These are phyloP conservation scores for Hozukius guyotensis DNA, from an alignment of 2,797 vertebrate species.

Conservation along the genomic window DNA sequence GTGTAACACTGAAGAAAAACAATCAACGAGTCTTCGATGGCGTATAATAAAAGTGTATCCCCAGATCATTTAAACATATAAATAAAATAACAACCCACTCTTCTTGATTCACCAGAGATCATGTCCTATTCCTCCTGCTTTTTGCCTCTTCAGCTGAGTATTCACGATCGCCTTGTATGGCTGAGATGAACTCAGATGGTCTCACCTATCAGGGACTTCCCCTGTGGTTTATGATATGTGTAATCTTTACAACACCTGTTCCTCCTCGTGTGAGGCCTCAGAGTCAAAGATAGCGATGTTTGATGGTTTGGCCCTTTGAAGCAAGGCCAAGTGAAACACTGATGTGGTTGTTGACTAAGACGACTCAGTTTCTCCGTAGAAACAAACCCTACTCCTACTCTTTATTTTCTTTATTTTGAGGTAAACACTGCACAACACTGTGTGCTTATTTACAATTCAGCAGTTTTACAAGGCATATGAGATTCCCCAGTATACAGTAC, in stretches of 20 bases:
- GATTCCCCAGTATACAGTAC: not conserved
- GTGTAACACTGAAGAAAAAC: not conserved
- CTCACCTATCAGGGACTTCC: constrained; percentile 19
- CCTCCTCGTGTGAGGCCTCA: not conserved
- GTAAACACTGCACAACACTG: not conserved
- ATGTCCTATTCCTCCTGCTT: not conserved
- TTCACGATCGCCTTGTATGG: not conserved
- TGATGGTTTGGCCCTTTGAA: constrained; percentile 24
- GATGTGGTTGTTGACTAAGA: constrained; percentile 4
- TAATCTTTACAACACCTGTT: constrained; percentile 43
- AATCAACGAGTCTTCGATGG: not conserved
- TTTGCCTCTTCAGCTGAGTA: not conserved
- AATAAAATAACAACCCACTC: not conserved
- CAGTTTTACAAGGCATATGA: constrained; percentile 22
- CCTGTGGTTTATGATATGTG: constrained; percentile 15
- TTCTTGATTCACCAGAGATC: not conserved
- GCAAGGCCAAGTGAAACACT: not conserved
- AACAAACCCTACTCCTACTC: not conserved
- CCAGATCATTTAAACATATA: not conserved
- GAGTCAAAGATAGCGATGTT: not conserved
- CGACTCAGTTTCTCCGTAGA: not conserved
- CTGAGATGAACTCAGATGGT: not conserved
- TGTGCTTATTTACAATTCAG: not conserved
- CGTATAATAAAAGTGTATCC: not conserved
- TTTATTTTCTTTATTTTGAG: not conserved